These are phyloP conservation scores for Corvus cornix DNA, from an alignment of 2,113 vertebrate species.

Conservation along the genomic window DNA sequence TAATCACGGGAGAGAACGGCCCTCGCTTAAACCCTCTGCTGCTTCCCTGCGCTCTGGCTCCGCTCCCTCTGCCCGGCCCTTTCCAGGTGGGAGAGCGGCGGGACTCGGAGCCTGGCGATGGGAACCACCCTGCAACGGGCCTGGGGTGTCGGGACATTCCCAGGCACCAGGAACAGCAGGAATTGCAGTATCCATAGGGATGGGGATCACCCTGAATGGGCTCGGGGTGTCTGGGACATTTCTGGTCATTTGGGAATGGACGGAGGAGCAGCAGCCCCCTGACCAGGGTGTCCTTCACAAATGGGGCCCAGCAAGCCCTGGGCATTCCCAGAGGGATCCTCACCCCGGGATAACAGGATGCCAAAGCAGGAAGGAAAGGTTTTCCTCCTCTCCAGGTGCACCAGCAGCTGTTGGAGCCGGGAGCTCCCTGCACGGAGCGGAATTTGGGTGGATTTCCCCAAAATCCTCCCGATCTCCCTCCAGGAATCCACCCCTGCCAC, in stretches of 20 bases:
- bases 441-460: not conserved
- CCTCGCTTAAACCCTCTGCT: not conserved
- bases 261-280: accelerated
- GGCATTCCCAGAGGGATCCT: not conserved
- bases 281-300: too few species aligned
- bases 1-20: not conserved
- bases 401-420: not conserved
- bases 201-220: not conserved
- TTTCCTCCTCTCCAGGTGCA: not conserved
- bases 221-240: accelerated
- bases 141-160: accelerated
- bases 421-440: not conserved
- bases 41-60: not conserved
- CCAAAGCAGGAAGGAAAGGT: not conserved
- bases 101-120: not conserved
- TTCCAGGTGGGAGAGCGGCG: not conserved
- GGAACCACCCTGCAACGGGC: not conserved
- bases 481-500: not conserved
- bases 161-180: not conserved
- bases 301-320: accelerated
- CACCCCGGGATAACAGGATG: not conserved
- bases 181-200: not conserved
- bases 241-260: not conserved
- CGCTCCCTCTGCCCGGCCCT: not conserved
- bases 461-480: not conserved